Conservation (phyloP, 2,888 invertebrate genomes). For the Drosophila mercatorum region DNA sequence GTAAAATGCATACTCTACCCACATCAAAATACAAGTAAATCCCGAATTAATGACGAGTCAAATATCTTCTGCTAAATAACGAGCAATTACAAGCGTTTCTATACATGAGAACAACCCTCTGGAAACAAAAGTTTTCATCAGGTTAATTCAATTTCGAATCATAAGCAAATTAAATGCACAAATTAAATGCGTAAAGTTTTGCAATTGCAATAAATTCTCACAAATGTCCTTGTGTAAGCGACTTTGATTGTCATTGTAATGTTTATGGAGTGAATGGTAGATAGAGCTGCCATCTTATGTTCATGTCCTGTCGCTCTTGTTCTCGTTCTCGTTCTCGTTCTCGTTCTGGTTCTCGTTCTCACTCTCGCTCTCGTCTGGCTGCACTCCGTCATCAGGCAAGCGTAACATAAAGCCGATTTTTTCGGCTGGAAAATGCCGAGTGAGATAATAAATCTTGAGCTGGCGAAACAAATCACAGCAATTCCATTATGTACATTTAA, state of each 20-base stretch:
- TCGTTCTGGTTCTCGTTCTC: conserved; percentile 1
- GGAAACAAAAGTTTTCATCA: conserved; percentile 58
- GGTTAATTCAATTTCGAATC: conserved; percentile 74
- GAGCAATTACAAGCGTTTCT: not conserved
- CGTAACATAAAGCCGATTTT: conserved; percentile 76
- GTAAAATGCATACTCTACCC: not conserved
- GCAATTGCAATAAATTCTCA: conserved; percentile 73
- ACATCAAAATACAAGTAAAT: not conserved
- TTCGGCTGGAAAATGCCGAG: conserved; percentile 71
- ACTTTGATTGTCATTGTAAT: conserved; percentile 69
- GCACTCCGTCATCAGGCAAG: conserved; percentile 75
- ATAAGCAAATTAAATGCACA: conserved; percentile 69
- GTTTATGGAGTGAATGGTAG: conserved; percentile 23
- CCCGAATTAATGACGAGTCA: not conserved
- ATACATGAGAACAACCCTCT: conserved; percentile 21
- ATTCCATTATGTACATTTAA: conserved; percentile 80
- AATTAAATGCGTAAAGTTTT: conserved; percentile 76
- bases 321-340: not conserved
- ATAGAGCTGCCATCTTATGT: conserved; percentile 16
- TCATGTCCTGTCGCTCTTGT: conserved; percentile 14
- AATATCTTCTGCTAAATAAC: not conserved
- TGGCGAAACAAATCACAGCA: conserved; percentile 75
- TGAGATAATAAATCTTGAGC: conserved; percentile 75
- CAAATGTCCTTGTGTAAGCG: conserved; percentile 72
- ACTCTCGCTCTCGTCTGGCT: conserved; percentile 49